Percentiles rank a stretch among this genome's conserved stretches.
Evolutionary conservation across 2,113 vertebrate species (phyloP).

Genomic region (Dicaeum eximium): DNA sequence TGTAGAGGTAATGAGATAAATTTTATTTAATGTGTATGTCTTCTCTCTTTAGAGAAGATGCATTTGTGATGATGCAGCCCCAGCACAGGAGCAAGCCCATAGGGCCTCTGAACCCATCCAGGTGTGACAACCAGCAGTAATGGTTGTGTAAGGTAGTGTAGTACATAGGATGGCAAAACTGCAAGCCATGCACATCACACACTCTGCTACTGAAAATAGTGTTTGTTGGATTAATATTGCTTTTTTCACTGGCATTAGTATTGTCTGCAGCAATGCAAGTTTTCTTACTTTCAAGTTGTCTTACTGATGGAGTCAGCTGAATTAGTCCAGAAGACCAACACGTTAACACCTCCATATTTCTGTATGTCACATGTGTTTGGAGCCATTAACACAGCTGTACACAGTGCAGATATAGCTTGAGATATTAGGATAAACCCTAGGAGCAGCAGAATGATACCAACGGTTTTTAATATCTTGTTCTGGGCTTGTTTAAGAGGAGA

Average conservation of each 20-base stretch:
- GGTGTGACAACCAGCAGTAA: neutral
- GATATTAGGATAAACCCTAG: neutral
- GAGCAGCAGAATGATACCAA: neutral
- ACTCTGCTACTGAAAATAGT: neutral
- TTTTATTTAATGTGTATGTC: neutral
- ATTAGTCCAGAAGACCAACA: neutral
- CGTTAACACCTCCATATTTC: neutral
- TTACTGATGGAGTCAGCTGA: neutral
- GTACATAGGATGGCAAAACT: rapidly evolving
- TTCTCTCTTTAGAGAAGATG: neutral
- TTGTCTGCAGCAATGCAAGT: neutral
- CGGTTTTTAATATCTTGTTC: neutral
- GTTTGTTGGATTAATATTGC: neutral
- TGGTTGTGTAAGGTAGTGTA: neutral
- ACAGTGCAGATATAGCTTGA: neutral
- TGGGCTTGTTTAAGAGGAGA: neutral
- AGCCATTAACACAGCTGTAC: neutral
- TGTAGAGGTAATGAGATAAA: neutral
- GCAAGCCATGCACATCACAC: neutral
- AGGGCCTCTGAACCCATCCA: neutral
- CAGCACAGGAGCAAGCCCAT: neutral
- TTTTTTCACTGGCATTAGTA: neutral
- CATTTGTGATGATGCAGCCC: neutral
- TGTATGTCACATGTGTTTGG: rapidly evolving
- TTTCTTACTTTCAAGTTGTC: neutral